phyloP scores from a whole-genome alignment of 2,888 invertebrate species.

The Gymnocheta viridis region DNA sequence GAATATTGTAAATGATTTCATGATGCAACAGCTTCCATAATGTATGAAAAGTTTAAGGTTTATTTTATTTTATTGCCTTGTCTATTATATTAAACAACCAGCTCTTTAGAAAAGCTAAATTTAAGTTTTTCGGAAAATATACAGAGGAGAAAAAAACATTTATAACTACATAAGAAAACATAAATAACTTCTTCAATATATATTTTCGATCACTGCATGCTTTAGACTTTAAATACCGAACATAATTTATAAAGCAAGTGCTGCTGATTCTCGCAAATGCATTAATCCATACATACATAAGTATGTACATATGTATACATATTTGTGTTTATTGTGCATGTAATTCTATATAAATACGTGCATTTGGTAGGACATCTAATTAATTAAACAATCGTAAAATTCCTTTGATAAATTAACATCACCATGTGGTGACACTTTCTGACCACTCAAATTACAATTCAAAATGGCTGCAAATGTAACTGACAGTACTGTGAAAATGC shows the following conservation, averaged over 20 bases:
- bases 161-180: too few relatives aligned
- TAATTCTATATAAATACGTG: not conserved
- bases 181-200: too few relatives aligned
- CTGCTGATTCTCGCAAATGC: not conserved
- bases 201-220: not conserved
- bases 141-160: too few relatives aligned
- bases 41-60: too few relatives aligned
- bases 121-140: too few relatives aligned
- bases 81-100: too few relatives aligned
- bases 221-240: not conserved
- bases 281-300: too few relatives aligned
- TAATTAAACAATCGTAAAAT: constrained; percentile 76
- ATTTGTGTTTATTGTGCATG: too few relatives aligned
- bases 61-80: too few relatives aligned
- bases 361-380: constrained; percentile 67
- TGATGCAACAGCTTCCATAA: too few relatives aligned
- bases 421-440: constrained; percentile 72
- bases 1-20: too few relatives aligned
- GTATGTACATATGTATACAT: not conserved
- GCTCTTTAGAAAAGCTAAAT: too few relatives aligned
- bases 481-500: constrained; percentile 61
- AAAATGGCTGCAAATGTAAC: constrained; percentile 67
- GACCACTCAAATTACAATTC: constrained; percentile 70
- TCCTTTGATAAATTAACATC: constrained; percentile 77
- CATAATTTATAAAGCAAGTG: not conserved